Conservation (phyloP, 2,113 vertebrate genomes). For the Oreotrochilus melanogaster region DNA sequence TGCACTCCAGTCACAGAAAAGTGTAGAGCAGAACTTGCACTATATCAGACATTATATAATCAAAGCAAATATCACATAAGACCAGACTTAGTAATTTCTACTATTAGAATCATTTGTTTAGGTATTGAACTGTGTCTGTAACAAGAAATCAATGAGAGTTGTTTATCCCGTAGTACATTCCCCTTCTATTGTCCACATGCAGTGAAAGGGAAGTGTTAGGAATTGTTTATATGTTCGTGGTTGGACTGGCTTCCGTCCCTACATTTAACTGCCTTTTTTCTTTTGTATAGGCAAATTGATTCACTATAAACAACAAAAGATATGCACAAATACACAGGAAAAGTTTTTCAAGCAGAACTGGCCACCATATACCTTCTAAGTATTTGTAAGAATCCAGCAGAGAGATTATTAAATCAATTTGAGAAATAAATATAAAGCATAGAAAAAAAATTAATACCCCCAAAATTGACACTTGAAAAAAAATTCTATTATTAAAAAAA, state of each 20-base stretch:
- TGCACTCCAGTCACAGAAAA: background rate
- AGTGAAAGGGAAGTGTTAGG: background rate
- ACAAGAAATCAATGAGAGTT: background rate
- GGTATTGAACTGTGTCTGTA: background rate
- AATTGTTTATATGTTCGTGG: background rate
- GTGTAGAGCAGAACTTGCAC: background rate
- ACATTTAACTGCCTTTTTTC: background rate
- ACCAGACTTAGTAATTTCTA: background rate
- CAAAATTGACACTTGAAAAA: background rate
- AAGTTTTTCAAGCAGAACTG: background rate
- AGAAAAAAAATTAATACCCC: background rate
- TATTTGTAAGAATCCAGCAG: background rate
- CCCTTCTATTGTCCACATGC: background rate
- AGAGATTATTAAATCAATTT: background rate
- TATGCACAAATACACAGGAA: background rate
- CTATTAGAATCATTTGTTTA: background rate
- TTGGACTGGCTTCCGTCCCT: background rate
- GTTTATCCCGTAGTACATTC: background rate
- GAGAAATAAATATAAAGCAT: background rate
- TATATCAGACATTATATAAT: background rate
- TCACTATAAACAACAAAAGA: background rate
- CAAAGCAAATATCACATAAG: background rate
- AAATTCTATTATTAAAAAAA: background rate
- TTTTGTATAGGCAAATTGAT: background rate
- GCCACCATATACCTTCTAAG: background rate